phyloP scores from a whole-genome alignment of 2,888 invertebrate genomes.

The Philereme vetulata region DNA sequence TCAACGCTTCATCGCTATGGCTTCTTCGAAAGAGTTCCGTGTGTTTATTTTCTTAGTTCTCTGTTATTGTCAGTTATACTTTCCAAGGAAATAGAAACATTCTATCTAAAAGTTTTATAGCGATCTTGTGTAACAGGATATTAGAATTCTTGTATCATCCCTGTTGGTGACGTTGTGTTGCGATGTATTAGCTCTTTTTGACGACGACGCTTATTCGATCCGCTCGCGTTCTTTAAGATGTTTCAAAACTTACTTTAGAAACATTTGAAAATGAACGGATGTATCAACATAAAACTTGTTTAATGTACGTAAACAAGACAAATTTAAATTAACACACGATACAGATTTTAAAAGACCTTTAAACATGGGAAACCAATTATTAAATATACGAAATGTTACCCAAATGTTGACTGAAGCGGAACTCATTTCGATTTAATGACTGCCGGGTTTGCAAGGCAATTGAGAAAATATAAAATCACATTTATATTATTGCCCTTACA shows the following conservation, averaged over 20 bases:
- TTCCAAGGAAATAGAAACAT: constrained; percentile 36
- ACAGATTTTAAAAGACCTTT: constrained; percentile 8
- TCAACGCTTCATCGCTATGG: constrained; percentile 1
- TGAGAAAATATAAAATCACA: constrained; percentile 22
- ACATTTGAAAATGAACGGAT: not conserved
- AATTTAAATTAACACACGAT: not conserved
- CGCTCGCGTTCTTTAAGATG: constrained; percentile 4
- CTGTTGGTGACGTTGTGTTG: constrained; percentile 36
- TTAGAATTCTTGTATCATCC: constrained; percentile 50
- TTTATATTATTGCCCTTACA: constrained; percentile 17
- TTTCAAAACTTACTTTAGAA: constrained; percentile 1
- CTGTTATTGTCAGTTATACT: constrained; percentile 5
- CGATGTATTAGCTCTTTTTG: constrained; percentile 7
- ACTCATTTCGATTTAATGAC: constrained; percentile 25
- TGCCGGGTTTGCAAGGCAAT: constrained; percentile 22
- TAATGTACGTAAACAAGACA: not conserved
- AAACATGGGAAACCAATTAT: constrained; percentile 12
- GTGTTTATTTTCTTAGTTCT: constrained; percentile 19
- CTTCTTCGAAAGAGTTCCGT: constrained; percentile 14
- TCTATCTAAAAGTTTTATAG: constrained; percentile 40
- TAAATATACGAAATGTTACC: constrained; percentile 10
- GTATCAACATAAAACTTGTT: not conserved
- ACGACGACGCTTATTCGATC: not conserved
- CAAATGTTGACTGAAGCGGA: constrained; percentile 17
- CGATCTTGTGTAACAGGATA: constrained; percentile 53